phyloP scores from a whole-genome alignment of 1,140 invertebrate genomes.

The Tetramorium simillimum region DNA sequence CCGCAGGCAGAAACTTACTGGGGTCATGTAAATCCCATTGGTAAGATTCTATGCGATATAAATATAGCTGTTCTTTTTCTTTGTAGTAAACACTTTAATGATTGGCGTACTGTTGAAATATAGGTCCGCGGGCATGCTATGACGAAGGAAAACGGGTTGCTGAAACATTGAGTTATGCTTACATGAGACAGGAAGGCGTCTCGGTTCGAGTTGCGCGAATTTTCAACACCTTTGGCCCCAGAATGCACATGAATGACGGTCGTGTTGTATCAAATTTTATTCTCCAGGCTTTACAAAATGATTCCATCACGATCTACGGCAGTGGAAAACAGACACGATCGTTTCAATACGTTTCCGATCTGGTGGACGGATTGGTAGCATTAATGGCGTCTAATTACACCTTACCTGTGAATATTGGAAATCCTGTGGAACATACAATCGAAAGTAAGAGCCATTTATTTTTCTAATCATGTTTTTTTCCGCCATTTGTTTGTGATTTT shows the following conservation, averaged over 20 bases:
- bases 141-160: slow-evolving; percentile 99
- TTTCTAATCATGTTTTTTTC: background rate
- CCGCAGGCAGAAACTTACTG: slow-evolving; percentile 98
- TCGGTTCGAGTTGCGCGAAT: slow-evolving; percentile 98
- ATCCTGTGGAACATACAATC: slow-evolving; percentile 99
- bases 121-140: slow-evolving; percentile 97
- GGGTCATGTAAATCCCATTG: slow-evolving; percentile 99
- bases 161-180: slow-evolving; percentile 98
- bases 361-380: slow-evolving; percentile 97
- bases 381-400: slow-evolving; percentile 98
- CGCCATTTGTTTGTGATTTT: background rate
- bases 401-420: slow-evolving; percentile 98
- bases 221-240: slow-evolving; percentile 99
- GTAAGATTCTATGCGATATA: slow-evolving; percentile 83
- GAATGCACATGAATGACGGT: slow-evolving; percentile 99
- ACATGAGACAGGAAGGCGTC: slow-evolving; percentile 98
- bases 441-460: slow-evolving; percentile 87
- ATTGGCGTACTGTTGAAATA: slow-evolving; percentile 60
- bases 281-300: slow-evolving; percentile 97
- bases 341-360: slow-evolving; percentile 99
- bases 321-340: slow-evolving; percentile 98
- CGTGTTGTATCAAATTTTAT: slow-evolving; percentile 99
- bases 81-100: background rate
- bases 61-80: background rate
- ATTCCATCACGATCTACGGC: slow-evolving; percentile 98